phyloP scores from a whole-genome alignment of 2,113 vertebrate genomes.

The Galbula dea region DNA sequence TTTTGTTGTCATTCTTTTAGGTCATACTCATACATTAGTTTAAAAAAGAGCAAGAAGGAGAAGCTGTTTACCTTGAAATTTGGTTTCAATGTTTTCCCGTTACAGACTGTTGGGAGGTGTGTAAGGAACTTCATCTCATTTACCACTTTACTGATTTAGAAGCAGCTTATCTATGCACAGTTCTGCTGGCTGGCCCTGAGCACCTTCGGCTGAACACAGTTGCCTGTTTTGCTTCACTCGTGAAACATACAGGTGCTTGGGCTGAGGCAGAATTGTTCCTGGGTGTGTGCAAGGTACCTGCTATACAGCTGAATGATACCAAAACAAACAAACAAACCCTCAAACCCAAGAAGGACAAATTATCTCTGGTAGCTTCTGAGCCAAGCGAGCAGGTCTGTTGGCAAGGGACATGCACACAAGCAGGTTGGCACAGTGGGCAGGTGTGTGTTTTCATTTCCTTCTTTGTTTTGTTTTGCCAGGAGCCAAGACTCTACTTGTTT shows the following conservation, averaged over 20 bases:
- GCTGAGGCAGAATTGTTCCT: not conserved
- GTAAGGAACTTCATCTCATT: not conserved
- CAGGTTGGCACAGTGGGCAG: not conserved
- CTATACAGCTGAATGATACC: fast-evolving
- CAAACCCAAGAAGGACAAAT: not conserved
- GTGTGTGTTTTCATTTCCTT: not conserved
- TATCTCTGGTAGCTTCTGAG: not conserved
- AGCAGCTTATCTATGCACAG: not conserved
- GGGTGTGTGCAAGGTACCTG: not conserved
- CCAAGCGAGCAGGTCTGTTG: fast-evolving
- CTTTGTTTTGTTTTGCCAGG: not conserved
- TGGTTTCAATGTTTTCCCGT: not conserved
- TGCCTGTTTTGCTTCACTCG: not conserved
- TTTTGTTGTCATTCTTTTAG: not conserved
- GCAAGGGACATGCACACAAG: not conserved
- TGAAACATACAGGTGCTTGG: not conserved
- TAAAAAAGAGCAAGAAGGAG: not conserved
- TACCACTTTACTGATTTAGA: not conserved
- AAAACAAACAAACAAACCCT: not conserved
- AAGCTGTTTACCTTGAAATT: not conserved
- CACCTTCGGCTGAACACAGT: not conserved
- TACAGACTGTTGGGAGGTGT: not conserved
- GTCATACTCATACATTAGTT: not conserved
- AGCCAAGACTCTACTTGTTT: not conserved
- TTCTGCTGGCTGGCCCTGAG: not conserved